Percentiles rank a stretch among this genome's conserved stretches.
phyloP scores from a whole-genome alignment of 1,140 invertebrate genomes.

The Chrysopa pallens region DNA sequence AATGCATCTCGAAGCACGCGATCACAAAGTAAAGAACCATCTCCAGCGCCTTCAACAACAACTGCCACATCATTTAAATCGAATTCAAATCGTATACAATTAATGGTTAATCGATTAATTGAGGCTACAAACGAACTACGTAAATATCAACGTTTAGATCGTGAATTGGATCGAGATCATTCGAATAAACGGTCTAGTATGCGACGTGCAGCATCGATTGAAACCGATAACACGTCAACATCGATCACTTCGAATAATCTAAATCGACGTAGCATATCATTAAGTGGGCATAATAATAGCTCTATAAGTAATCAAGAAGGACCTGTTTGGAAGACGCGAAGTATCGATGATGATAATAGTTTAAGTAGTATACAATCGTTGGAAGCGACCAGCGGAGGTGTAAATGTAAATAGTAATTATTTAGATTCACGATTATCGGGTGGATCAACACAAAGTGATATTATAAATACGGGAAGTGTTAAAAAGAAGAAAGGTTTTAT shows the following conservation, averaged over 20 bases:
- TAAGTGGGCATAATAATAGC: too few relatives aligned
- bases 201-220: slow-evolving; percentile 25
- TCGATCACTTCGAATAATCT: slow-evolving; percentile 26
- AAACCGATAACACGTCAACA: slow-evolving; percentile 15
- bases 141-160: slow-evolving; percentile 25
- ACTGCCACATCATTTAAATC: too few relatives aligned
- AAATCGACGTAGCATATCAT: slow-evolving; percentile 51
- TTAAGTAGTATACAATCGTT: slow-evolving; percentile 61
- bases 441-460: slow-evolving; percentile 69
- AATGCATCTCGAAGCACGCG: slow-evolving; percentile 23
- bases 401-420: too few relatives aligned
- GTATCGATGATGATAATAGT: slow-evolving; percentile 21
- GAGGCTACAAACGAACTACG: slow-evolving; percentile 31
- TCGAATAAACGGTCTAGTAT: slow-evolving; percentile 19
- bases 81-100: slow-evolving; percentile 14
- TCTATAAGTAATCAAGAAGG: too few relatives aligned
- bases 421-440: slow-evolving; percentile 64
- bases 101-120: slow-evolving; percentile 22
- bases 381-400: slow-evolving; percentile 35
- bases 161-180: slow-evolving; percentile 23
- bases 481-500: slow-evolving; percentile 71
- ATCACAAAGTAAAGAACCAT: slow-evolving; percentile 5
- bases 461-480: slow-evolving; percentile 37
- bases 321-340: slow-evolving; percentile 31
- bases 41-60: background rate